phyloP scores from a whole-genome alignment of 2,888 invertebrate species.

The Melanostoma scalare region DNA sequence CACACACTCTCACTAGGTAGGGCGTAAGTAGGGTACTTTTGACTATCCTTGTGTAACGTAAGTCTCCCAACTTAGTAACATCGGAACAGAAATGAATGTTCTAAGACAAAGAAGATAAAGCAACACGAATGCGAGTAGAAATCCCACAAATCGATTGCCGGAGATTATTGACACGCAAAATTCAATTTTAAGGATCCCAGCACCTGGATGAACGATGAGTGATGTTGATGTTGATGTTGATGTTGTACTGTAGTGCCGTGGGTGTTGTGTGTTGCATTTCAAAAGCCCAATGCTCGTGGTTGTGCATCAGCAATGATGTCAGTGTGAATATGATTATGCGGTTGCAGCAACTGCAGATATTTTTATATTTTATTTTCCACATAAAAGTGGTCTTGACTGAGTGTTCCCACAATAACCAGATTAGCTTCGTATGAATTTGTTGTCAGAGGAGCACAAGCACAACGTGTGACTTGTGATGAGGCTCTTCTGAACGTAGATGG shows the following conservation, averaged over 20 bases:
- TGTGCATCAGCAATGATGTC: background rate
- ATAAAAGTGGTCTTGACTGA: constrained; percentile 15
- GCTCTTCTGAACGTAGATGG: constrained; percentile 1
- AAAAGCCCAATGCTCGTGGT: constrained; percentile 21
- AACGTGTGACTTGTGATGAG: constrained; percentile 15
- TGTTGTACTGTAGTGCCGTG: background rate
- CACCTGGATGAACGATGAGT: constrained; percentile 54
- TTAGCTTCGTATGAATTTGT: constrained; percentile 8
- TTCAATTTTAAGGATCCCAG: constrained; percentile 67
- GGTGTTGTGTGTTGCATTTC: background rate
- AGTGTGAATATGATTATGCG: constrained; percentile 24
- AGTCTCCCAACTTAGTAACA: constrained; percentile 3
- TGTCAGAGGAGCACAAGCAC: background rate
- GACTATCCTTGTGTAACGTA: constrained; percentile 19
- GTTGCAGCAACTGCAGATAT: background rate
- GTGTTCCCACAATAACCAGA: constrained; percentile 40
- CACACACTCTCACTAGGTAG: background rate
- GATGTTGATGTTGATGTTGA: constrained; percentile 3
- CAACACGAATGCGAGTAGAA: constrained; percentile 33
- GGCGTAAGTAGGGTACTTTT: constrained; percentile 16
- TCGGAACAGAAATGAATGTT: background rate
- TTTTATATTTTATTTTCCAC: background rate
- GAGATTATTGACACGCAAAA: constrained; percentile 66
- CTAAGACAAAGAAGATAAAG: constrained; percentile 26
- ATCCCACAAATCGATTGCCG: constrained; percentile 55